Evolutionary conservation across 37 sponge, comb jelly and placozoan genomes (phyloP).

Genomic region (Mnemiopsis leidyi): DNA sequence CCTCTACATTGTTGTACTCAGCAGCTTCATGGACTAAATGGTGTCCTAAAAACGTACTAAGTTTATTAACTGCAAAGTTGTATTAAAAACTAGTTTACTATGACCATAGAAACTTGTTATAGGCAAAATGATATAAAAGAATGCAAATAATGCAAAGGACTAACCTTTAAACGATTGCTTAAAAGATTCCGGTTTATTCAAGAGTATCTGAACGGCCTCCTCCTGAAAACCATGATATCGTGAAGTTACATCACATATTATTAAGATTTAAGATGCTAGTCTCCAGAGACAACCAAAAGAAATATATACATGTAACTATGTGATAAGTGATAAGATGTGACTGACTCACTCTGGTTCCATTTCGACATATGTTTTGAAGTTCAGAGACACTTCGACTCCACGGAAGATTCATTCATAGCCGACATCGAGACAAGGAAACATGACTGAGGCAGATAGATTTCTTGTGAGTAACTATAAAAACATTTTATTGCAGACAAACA

Average conservation of each 20-base stretch:
- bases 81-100: background rate
- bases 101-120: too few relatives aligned
- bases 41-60: background rate
- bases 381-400: slow-evolving; percentile 37
- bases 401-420: slow-evolving; percentile 25
- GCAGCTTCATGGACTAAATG: background rate
- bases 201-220: background rate
- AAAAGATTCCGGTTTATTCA: slow-evolving; percentile 2
- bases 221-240: background rate
- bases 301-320: background rate
- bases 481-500: too few relatives aligned
- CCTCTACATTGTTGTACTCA: slow-evolving; percentile 32
- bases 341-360: slow-evolving; percentile 7
- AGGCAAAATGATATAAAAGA: background rate
- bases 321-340: background rate
- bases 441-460: too few relatives aligned
- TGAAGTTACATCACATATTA: too few relatives aligned
- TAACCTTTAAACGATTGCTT: slow-evolving; percentile 2
- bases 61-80: background rate
- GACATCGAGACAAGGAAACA: background rate
- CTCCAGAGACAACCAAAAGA: too few relatives aligned
- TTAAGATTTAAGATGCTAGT: too few relatives aligned
- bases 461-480: too few relatives aligned
- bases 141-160: background rate
- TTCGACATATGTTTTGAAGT: background rate